Base-by-base conservation (phyloP, 2,113 vertebrate species). In the Meleagris gallopavo region DNA sequence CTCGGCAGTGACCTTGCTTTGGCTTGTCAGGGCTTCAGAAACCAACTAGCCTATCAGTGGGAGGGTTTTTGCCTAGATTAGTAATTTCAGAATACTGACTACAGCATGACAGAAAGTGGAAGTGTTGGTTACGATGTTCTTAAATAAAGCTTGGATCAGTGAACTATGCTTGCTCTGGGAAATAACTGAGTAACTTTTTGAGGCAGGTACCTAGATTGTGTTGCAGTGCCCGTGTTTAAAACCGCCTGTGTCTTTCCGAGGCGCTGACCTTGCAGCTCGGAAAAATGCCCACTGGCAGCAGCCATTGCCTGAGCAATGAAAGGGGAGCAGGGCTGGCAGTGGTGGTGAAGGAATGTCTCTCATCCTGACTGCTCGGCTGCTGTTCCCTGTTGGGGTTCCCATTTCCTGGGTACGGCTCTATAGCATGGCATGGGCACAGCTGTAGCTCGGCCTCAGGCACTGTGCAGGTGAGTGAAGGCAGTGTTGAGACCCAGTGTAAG, bases 1-100 rank as follows among this genome's bases (percentile, higher is more conserved):
- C 73, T 93, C 93, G 76, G 86, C 86, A 83, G 55, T 74, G 88
- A 83, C 76, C 46, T 74, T 50, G 14, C 76, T 95, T 93, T 3
- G 10, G 12, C 65, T 86, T 0, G 0, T 20, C 15, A 0, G 50
- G 74, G 32, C 79, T 78, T 75, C 38, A 83, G 88, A 80, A 91
- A 77, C 81, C 45, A 83, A 70, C 86, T 69, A 74, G 22, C 72
- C 77, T 91, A 34, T 94, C 75, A 55, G 29, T 4, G 4, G 66
- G 70, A 78, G 43, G 29, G 34, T 75, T 94, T 91, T 79, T 45
- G 38, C 6, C 19, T 75, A 48, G 66, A 62, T 65, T 73, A 84
- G 29, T 76, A 88, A 75, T 38, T 84, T 93, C 54, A 91, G 72
- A 96, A 86, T 25, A 83, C 40, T 0, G 18, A 83, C 52, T 40